Base-by-base conservation (phyloP, 1,140 invertebrate genomes). In the Microvelia longipes region DNA sequence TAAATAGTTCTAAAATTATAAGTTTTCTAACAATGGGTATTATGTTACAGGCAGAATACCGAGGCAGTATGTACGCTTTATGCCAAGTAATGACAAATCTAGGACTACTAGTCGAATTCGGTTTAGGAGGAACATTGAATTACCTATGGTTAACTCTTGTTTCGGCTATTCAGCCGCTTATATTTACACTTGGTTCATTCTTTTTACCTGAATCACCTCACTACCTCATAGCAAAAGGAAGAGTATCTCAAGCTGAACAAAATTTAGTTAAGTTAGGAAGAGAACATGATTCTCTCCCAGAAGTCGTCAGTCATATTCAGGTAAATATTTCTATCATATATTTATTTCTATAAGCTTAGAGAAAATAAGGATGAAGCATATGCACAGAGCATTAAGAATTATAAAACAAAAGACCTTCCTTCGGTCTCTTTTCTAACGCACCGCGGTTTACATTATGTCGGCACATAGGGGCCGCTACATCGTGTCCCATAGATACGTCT, bases 131-230 rank as follows among this genome's bases (percentile, higher is more conserved):
- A 0, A 88, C 81, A 75, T 81, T 90, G 0, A 80, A 81, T 0
- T 93, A 93, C 80, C 77, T 80, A 29, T 80, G 79, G 1, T 81
- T 91, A 19, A 86, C 87, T 71, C 84, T 89, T 70, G 77, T 84
- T 1, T 88, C 87, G 71, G 79, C 85, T 1, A 78, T 80, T 0
- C 77, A 87, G 27, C 82, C 87, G 0, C 77, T 86, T 0, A 72
- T 87, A 1, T 86, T 88, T 71, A 81, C 88, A 14, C 71, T 87
- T 0, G 83, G 83, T 0, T 88, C 90, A 76, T 80, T 80, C 60
- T 86, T 84, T 74, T 86, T 91, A 81, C 90, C 90, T 0, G 91
- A 93, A 78, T 90, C 90, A 13, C 90, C 92, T 0, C 86, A 91
- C 73, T 92, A 85, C 73, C 81, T 86, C 29, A 79, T 85, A 0